Evolutionary conservation across 2,888 invertebrate genomes (phyloP), one percentile per base, ranked within the genome.

Genomic region (Leucophora obtusa): DNA sequence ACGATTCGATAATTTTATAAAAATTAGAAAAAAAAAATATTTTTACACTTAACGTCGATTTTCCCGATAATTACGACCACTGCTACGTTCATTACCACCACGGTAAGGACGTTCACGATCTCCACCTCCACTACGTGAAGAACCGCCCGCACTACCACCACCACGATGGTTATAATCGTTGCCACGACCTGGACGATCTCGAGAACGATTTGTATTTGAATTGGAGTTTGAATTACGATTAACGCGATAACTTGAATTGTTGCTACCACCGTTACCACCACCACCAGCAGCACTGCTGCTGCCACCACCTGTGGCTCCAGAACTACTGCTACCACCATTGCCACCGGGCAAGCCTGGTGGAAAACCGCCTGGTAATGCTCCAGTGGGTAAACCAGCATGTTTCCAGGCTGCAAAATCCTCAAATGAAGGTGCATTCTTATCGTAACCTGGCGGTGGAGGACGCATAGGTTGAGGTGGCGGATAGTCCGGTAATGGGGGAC

Each of bases 401-500:
- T 89, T 89, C 86, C 89, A 86, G 33, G 87, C 87, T 43, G 88
- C 86, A 74, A 89, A 87, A 73, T 89, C 93, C 89, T 97, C 97
- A 90, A 97, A 97, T 38, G 88, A 87, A 47, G 95, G 95, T 63
- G 95, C 92, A 28, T 60, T 70, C 87, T 95, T 95, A 83, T 95
- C 95, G 85, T 93, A 92, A 91, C 86, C 94, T 91, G 89, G 89
- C 68, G 89, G 89, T 38, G 90, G 89, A 60, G 89, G 88, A 69
- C 91, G 90, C 69, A 92, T 89, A 63, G 92, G 91, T 78, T 91
- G 90, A 11, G 92, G 91, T 73, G 91, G 90, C 54, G 94, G 93
- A 90, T 95, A 97, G 84, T 96, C 97, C 10, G 94, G 94, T 80
- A 95, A 88, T 51, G 95, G 94, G 69, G 95, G 91, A 35, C 94